Evolutionary conservation across 2,797 vertebrate species (phyloP), one percentile per base, ranked within the genome.

Genomic region (Bufotes viridis): DNA sequence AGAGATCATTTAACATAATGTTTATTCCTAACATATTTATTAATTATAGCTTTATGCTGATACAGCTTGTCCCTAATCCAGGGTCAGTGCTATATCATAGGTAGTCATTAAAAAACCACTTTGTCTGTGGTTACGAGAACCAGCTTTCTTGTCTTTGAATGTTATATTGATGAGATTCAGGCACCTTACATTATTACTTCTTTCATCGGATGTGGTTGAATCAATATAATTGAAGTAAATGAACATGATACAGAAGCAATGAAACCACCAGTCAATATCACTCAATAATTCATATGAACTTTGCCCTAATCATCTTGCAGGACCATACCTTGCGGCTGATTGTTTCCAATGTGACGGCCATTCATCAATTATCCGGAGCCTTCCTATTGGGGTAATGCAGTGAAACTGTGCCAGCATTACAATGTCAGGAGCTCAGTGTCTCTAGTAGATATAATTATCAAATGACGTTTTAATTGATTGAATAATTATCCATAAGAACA

Each of bases 271-370:
- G 29, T 84, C 82, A 84, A 84, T 84, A 76, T 42, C 29, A 49
- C 57, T 84, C 69, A 84, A 84, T 84, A 75, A 84, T 84, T 75
- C 34, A 84, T 51, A 26, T 49, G 70, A 84, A 84, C 82, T 75
- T 51, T 76, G 70, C 34, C 70, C 70, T 75, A 63, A 61, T 84
- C 82, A 22, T n/a, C 70, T 22, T 75, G 22, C 29, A 61, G 29
- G n/a, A 61, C 34, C 57, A 84, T 75, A 42, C 20, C 17, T 15
- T 49, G 57, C 12, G 15, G 49, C 57, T 75, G 69, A 58, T n/a
- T 84, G 11, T 61, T 58, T 84, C 67, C 55, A 84, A 84, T 61
- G 57, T n/a, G n/a, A 15, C 7, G 49, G 29, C 42, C 22, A 3
- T 75, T 60, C 57, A 75, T 84, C 13, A 42, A 49, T 74, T 61